Evolutionary conservation across 2,888 invertebrate genomes (phyloP), one percentile per base, ranked within the genome.

Genomic region (Oxytorus armatus): DNA sequence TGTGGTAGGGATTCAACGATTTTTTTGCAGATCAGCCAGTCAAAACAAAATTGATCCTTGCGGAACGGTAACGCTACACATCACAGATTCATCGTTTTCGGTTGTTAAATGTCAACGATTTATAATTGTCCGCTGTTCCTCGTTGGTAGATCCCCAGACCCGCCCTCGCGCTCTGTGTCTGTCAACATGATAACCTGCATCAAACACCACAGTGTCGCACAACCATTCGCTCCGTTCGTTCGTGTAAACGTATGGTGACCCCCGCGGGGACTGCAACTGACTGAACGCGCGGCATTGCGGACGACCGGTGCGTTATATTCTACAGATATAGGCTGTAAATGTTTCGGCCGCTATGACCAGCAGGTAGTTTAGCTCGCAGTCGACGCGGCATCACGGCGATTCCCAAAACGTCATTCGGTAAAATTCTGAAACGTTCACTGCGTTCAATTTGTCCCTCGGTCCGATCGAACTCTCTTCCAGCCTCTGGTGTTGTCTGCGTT

Each of bases 141-240:
- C 87, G 85, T 86, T 84, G 86, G 86, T 83, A 79, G 83, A 49
- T 69, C 66, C 72, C 59, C 65, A 49, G 18, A 33, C 84, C 81
- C 57, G 36, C 74, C 53, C 77, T 87, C 86, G 87, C 85, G 87
- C 87, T 88, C 88, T 75, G 83, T 87, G 90, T 90, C 90, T 90
- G 91, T 90, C 90, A 90, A 90, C 90, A 89, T 91, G 91, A 91
- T 90, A 90, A 90, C 89, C 88, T 87, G 89, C 88, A 90, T 90
- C 90, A 90, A 91, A 90, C 89, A 90, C 88, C 89, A 89, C 87
- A 81, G 80, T 83, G 57, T 74, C 75, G 68, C 84, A 73, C 81
- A 70, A 77, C 72, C 72, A 61, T 72, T 70, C 75, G 59, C 68
- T 75, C 70, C 68, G 73, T 73, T 69, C 74, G 80, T 80, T 69